Evolutionary conservation across 2,888 invertebrate species (phyloP).

Genomic region (Drosophila neonasuta): DNA sequence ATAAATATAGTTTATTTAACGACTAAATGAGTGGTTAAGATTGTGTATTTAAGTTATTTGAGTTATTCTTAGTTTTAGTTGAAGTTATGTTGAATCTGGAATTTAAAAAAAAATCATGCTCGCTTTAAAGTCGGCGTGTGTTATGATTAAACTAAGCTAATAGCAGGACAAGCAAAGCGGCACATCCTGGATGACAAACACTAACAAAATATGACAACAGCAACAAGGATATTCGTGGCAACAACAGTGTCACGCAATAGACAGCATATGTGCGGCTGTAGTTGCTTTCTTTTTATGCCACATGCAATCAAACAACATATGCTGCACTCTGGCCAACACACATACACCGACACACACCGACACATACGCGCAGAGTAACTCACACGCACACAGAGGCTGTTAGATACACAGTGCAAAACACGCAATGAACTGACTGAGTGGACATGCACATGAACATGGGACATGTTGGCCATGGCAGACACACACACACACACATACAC

Average conservation of each 20-base stretch:
- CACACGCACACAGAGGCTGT: not conserved
- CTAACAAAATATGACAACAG: conserved; percentile 53
- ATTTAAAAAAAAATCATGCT: not conserved
- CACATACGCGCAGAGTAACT: conserved; percentile 2
- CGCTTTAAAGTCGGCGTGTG: conserved; percentile 19
- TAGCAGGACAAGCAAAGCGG: conserved; percentile 41
- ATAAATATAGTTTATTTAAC: too few relatives aligned
- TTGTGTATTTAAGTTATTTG: too few relatives aligned
- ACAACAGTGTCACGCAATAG: conserved; percentile 51
- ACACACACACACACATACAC: conserved; percentile 18
- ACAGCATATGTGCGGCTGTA: conserved; percentile 43
- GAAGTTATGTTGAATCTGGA: not conserved
- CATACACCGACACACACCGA: conserved; percentile 12
- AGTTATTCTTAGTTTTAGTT: not conserved
- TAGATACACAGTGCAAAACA: conserved; percentile 48
- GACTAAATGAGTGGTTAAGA: too few relatives aligned
- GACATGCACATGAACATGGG: conserved; percentile 43
- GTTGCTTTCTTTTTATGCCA: conserved; percentile 63
- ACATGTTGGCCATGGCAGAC: conserved; percentile 35
- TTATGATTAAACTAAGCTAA: conserved; percentile 36
- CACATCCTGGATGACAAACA: conserved; percentile 49
- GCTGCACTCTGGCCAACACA: conserved; percentile 47
- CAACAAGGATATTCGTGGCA: conserved; percentile 18
- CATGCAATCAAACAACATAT: conserved; percentile 72
- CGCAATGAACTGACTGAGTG: conserved; percentile 61